These are phyloP conservation scores for Lasius platythorax DNA, from an alignment of 2,888 invertebrate genomes.

Conservation along the genomic window DNA sequence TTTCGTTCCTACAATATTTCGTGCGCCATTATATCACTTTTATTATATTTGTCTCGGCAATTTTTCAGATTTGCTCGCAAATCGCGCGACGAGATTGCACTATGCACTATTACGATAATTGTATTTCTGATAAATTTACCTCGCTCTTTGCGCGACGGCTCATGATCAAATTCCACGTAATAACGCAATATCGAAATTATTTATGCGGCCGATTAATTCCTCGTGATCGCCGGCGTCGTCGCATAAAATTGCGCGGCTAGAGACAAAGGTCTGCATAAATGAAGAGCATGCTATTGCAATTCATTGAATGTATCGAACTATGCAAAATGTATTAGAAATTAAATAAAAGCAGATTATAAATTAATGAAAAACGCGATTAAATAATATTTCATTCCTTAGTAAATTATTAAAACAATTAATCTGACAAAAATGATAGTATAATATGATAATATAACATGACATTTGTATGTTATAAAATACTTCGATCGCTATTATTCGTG, in stretches of 20 bases:
- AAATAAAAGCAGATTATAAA: slow-evolving; percentile 14
- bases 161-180: slow-evolving; percentile 36
- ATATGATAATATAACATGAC: neutral
- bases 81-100: neutral
- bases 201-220: slow-evolving; percentile 43
- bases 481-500: neutral
- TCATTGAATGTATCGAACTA: neutral
- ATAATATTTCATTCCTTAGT: neutral
- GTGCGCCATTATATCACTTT: slow-evolving; percentile 11
- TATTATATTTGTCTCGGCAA: slow-evolving; percentile 18
- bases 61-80: slow-evolving; percentile 16
- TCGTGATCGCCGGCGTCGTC: slow-evolving; percentile 26
- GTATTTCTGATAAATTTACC: slow-evolving; percentile 41
- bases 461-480: neutral
- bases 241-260: slow-evolving; percentile 20
- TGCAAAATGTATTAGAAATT: slow-evolving; percentile 20
- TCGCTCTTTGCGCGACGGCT: slow-evolving; percentile 31
- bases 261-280: slow-evolving; percentile 31
- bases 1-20: slow-evolving; percentile 15
- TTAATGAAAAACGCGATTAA: neutral
- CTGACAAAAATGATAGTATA: neutral
- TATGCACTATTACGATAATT: slow-evolving; percentile 41
- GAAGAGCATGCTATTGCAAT: slow-evolving; percentile 5
- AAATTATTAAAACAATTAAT: neutral
- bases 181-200: slow-evolving; percentile 49